phyloP scores from a whole-genome alignment of 2,888 invertebrate genomes.

The Acleris literana region DNA sequence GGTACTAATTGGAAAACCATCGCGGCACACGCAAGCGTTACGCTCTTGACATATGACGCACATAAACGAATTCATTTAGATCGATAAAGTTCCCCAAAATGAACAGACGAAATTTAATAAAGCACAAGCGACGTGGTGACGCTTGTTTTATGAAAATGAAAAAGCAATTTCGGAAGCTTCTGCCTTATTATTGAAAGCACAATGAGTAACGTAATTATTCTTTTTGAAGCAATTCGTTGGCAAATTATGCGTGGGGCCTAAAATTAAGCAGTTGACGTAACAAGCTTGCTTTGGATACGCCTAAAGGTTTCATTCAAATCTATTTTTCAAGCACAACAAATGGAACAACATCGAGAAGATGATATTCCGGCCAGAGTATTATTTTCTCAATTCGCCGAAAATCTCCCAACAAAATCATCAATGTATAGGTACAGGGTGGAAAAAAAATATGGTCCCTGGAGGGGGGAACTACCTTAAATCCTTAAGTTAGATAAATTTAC shows the following conservation, averaged over 20 bases:
- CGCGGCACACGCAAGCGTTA: not conserved
- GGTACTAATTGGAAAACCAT: not conserved
- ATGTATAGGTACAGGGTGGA: no score
- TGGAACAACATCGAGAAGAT: not conserved
- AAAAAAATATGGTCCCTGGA: no score
- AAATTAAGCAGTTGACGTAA: conserved; percentile 11
- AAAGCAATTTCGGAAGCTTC: conserved; percentile 31
- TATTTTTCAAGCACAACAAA: not conserved
- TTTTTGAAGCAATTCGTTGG: conserved; percentile 21
- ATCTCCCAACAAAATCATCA: no score
- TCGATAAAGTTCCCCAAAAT: conserved; percentile 9
- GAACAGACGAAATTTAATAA: conserved; percentile 26
- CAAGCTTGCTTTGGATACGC: not conserved
- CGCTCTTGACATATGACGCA: conserved; percentile 2
- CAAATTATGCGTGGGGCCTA: conserved; percentile 11
- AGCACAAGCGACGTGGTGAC: conserved; percentile 14
- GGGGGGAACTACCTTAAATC: no score
- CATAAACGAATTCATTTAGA: conserved; percentile 6
- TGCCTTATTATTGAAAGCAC: conserved; percentile 8
- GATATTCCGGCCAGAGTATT: no score
- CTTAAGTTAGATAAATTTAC: no score
- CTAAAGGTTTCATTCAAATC: conserved; percentile 1
- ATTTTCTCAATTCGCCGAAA: not conserved
- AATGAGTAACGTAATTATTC: conserved; percentile 18
- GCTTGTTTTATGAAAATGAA: conserved; percentile 27